Percentiles rank a stretch among this genome's conserved stretches.
Conservation (phyloP, 1,140 invertebrate species). For the Hylaeus volcanicus region DNA sequence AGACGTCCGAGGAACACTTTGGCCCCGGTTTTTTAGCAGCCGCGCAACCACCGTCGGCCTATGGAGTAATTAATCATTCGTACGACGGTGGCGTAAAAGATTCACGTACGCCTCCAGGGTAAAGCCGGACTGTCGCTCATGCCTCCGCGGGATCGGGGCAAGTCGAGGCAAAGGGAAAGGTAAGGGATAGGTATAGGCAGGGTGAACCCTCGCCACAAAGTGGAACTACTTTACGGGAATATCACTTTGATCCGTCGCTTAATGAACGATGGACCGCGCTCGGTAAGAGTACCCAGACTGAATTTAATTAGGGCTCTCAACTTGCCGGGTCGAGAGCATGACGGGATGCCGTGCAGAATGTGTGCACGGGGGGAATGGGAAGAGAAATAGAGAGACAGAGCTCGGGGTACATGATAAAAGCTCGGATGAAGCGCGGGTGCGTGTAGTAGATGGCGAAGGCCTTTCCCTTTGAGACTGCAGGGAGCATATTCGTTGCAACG, state of each 20-base stretch:
- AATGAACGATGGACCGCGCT: conserved; percentile 74
- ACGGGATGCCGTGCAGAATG: conserved; percentile 58
- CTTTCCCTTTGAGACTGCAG: conserved; percentile 70
- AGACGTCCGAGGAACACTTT: conserved; percentile 2
- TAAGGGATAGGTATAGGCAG: conserved; percentile 49
- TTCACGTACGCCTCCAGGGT: conserved; percentile 50
- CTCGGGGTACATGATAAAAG: conserved; percentile 68
- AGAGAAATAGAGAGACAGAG: conserved; percentile 57
- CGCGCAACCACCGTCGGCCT: conserved; percentile 38
- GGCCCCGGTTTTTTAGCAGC: conserved; percentile 35
- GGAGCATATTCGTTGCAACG: conserved; percentile 66
- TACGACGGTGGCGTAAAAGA: conserved; percentile 56
- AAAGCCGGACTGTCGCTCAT: conserved; percentile 51
- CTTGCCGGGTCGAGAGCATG: conserved; percentile 65
- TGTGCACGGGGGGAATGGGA: conserved; percentile 54
- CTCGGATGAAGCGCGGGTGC: conserved; percentile 65
- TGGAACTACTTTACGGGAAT: conserved; percentile 70
- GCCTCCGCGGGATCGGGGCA: conserved; percentile 16
- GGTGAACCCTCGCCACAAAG: conserved; percentile 60
- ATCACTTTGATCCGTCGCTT: conserved; percentile 79
- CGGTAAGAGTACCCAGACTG: conserved; percentile 77
- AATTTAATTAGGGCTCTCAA: conserved; percentile 80
- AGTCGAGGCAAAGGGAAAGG: conserved; percentile 42
- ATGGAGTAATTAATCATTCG: conserved; percentile 58
- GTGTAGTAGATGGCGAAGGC: conserved; percentile 60